Percentiles rank a stretch among this genome's conserved stretches.
Evolutionary conservation across 2,797 vertebrate species (phyloP).

Genomic region (Vespertilio murinus): DNA sequence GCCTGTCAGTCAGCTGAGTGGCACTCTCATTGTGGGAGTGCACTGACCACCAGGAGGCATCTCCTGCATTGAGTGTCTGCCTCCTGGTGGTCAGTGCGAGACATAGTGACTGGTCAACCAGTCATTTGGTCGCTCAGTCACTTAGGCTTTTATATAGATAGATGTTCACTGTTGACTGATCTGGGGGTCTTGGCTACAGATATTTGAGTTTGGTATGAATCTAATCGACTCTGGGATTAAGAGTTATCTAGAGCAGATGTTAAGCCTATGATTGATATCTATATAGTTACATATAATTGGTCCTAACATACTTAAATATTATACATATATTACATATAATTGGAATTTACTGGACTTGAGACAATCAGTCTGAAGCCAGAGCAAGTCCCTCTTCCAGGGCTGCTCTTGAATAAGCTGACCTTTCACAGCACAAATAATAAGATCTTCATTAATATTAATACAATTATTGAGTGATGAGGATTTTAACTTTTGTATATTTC

Average conservation of each 20-base stretch:
- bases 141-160: no score
- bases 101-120: no score
- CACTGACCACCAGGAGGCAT: no score
- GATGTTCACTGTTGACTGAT: constrained; percentile 1
- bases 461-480: background rate
- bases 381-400: background rate
- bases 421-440: background rate
- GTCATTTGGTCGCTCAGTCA: no score
- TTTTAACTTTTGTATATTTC: background rate
- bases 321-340: background rate
- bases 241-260: background rate
- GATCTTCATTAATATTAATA: background rate
- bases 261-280: background rate
- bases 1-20: no score
- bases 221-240: background rate
- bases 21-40: no score
- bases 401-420: background rate
- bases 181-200: background rate
- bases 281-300: background rate
- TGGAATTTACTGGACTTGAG: background rate
- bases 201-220: constrained; percentile 6
- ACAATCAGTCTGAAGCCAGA: background rate
- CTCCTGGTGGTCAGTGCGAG: no score
- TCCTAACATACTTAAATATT: background rate
- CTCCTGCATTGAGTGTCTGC: no score